Percentiles rank a stretch among this genome's conserved stretches.
Evolutionary conservation across 2,797 vertebrate species (phyloP).

Genomic region (Spheniscus humboldti): DNA sequence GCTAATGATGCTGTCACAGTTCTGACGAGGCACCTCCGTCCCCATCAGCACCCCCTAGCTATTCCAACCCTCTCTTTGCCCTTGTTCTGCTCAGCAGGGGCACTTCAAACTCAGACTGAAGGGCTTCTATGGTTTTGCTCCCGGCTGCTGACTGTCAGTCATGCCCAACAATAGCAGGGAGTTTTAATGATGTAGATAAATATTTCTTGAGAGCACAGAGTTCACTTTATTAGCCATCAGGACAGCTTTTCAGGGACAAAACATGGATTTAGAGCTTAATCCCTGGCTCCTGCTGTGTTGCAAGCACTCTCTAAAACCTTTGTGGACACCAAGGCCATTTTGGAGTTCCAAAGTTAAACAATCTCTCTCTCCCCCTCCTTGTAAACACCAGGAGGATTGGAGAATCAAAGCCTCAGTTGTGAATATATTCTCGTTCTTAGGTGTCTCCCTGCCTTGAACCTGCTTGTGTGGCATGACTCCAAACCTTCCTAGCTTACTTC

Average conservation of each 20-base stretch:
- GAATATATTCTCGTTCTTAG: background rate
- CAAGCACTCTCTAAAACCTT: background rate
- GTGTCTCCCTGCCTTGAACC: background rate
- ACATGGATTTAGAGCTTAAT: constrained; percentile 30
- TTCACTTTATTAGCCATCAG: background rate
- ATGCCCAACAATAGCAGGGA: background rate
- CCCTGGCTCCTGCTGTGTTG: background rate
- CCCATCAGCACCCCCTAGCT: background rate
- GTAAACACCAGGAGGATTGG: background rate
- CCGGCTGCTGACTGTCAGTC: background rate
- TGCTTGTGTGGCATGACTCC: background rate
- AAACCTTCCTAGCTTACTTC: background rate
- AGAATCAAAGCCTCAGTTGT: background rate
- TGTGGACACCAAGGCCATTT: background rate
- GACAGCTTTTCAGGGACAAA: constrained; percentile 23
- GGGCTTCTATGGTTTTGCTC: background rate
- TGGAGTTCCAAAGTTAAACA: constrained; percentile 20
- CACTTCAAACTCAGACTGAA: background rate
- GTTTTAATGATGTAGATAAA: background rate
- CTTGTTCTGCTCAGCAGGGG: background rate
- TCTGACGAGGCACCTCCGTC: background rate
- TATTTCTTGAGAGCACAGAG: background rate
- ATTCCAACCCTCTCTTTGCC: background rate
- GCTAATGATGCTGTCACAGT: background rate
- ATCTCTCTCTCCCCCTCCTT: background rate